A percentile compares a stretch with the other conserved stretches of the same genome.
phyloP scores from a whole-genome alignment of 2,888 invertebrate genomes.

The Mystacides longicornis region DNA sequence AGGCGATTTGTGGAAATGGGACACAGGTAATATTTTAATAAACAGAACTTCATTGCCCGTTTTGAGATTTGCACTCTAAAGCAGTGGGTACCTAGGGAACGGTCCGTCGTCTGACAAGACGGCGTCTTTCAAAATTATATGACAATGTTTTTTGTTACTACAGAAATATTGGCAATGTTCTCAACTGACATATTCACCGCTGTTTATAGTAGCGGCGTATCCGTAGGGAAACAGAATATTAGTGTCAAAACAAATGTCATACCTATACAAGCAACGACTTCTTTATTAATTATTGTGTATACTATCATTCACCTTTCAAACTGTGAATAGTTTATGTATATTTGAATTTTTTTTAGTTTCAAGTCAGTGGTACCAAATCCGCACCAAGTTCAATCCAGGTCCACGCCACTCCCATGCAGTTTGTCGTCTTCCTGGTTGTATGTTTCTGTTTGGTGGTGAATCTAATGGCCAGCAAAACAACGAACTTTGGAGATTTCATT shows the following conservation, averaged over 20 bases:
- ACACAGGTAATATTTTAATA: constrained; percentile 56
- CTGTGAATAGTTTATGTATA: constrained; percentile 14
- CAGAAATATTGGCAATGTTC: background rate
- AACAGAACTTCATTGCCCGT: too few relatives aligned
- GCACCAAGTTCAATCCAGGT: constrained; percentile 57
- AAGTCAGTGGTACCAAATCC: constrained; percentile 58
- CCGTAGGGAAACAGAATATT: too few relatives aligned
- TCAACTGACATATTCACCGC: too few relatives aligned
- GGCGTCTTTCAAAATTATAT: background rate
- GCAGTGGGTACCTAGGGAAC: too few relatives aligned
- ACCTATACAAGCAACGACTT: too few relatives aligned
- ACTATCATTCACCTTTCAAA: constrained; percentile 12
- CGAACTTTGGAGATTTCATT: constrained; percentile 79
- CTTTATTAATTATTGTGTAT: too few relatives aligned
- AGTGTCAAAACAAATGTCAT: too few relatives aligned
- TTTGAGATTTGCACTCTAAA: too few relatives aligned
- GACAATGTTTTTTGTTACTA: background rate
- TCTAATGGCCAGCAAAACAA: constrained; percentile 61
- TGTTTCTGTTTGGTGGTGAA: constrained; percentile 78
- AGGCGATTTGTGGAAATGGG: constrained; percentile 74
- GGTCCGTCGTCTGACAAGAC: too few relatives aligned
- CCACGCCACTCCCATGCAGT: constrained; percentile 72
- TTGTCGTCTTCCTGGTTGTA: constrained; percentile 66
- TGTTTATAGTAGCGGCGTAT: too few relatives aligned
- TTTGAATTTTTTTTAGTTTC: constrained; percentile 38